phyloP scores from a whole-genome alignment of 2,888 invertebrate genomes.

The Rotaria socialis region DNA sequence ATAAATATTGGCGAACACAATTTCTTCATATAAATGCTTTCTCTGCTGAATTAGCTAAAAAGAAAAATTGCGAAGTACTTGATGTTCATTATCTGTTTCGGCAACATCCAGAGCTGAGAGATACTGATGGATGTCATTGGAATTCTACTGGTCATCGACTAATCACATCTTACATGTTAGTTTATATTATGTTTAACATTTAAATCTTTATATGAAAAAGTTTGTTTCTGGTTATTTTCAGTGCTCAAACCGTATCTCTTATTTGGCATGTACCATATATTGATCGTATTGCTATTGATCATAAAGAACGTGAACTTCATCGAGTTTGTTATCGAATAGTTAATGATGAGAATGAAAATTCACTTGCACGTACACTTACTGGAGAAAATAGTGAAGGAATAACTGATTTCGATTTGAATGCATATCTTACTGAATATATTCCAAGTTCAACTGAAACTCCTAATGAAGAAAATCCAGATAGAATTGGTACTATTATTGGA shows the following conservation, averaged over 20 bases:
- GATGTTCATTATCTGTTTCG: constrained; percentile 30
- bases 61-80: background rate
- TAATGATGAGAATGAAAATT: background rate
- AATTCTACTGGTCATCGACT: background rate
- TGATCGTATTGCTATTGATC: background rate
- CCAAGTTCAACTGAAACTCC: background rate
- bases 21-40: constrained; percentile 1
- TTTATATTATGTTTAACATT: background rate
- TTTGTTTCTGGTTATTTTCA: background rate
- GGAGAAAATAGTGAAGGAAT: background rate
- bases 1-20: constrained; percentile 31
- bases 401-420: background rate
- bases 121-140: constrained; percentile 26
- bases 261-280: constrained; percentile 21
- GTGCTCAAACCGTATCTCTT: background rate
- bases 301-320: constrained; percentile 6
- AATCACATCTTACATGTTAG: background rate
- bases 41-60: constrained; percentile 8
- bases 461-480: background rate
- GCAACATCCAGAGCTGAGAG: background rate
- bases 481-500: background rate
- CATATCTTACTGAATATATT: background rate
- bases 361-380: background rate
- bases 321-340: background rate
- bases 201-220: too few relatives aligned